phyloP scores from a whole-genome alignment of 2,888 invertebrate species.

The Neoscelio sp. region DNA sequence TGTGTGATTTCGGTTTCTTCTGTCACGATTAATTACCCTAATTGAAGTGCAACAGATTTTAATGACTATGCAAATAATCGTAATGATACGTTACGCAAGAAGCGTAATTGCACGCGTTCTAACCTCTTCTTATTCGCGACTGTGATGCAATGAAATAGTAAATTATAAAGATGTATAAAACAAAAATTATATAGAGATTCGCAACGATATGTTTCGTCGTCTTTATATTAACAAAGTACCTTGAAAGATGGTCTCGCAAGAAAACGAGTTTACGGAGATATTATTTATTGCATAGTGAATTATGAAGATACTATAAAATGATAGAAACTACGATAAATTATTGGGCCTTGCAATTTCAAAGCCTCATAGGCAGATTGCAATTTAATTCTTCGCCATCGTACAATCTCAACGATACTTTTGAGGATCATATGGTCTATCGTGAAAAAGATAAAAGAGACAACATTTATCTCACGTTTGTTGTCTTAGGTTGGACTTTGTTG shows the following conservation, averaged over 20 bases:
- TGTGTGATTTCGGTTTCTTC: too few relatives aligned
- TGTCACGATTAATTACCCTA: too few relatives aligned
- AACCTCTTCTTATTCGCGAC: slow-evolving; percentile 3
- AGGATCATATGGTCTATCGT: neutral
- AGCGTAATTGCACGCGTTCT: neutral
- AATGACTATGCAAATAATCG: neutral
- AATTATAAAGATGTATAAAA: neutral
- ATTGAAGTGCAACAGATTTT: too few relatives aligned
- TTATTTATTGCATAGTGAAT: too few relatives aligned
- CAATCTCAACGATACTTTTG: slow-evolving; percentile 4
- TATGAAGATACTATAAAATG: too few relatives aligned
- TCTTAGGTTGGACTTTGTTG: slow-evolving; percentile 21
- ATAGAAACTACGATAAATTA: neutral
- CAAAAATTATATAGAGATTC: too few relatives aligned
- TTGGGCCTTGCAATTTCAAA: slow-evolving; percentile 4
- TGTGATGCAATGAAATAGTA: slow-evolving; percentile 5
- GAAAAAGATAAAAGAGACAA: slow-evolving; percentile 15
- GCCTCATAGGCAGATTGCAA: slow-evolving; percentile 1
- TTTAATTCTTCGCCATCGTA: slow-evolving; percentile 10
- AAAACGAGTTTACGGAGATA: too few relatives aligned
- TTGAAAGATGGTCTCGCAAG: too few relatives aligned
- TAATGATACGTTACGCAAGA: slow-evolving; percentile 15
- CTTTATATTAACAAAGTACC: too few relatives aligned
- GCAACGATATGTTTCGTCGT: too few relatives aligned
- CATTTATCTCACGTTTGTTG: slow-evolving; percentile 22